Evolutionary conservation across 2,888 invertebrate genomes (phyloP).

Genomic region (Apantesis nais): DNA sequence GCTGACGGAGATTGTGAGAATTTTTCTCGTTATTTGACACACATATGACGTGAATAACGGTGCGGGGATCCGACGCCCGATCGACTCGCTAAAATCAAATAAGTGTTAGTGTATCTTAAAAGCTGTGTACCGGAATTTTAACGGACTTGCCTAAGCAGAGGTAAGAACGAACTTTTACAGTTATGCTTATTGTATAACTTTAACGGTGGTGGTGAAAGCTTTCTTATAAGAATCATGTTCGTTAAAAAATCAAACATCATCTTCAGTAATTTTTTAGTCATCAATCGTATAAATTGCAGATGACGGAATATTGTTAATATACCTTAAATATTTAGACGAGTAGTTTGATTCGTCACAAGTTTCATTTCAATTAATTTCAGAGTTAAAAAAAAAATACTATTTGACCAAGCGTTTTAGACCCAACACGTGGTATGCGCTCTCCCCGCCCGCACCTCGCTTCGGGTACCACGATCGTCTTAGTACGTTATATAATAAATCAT

Average conservation of each 20-base stretch:
- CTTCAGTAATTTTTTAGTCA: slow-evolving; percentile 25
- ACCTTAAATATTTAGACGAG: slow-evolving; percentile 14
- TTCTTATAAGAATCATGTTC: slow-evolving; percentile 52
- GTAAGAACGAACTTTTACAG: slow-evolving; percentile 83
- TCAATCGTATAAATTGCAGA: slow-evolving; percentile 12
- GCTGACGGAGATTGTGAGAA: slow-evolving; percentile 63
- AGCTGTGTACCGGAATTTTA: slow-evolving; percentile 81
- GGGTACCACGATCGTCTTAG: no score
- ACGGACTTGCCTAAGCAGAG: slow-evolving; percentile 82
- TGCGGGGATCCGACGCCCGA: slow-evolving; percentile 77
- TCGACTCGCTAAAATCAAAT: slow-evolving; percentile 80
- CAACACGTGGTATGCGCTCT: no score
- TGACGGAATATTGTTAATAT: slow-evolving; percentile 28
- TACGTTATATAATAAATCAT: no score
- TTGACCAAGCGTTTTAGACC: no score
- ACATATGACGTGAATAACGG: slow-evolving; percentile 84
- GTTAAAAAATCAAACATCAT: slow-evolving; percentile 33
- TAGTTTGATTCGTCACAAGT: slow-evolving; percentile 23
- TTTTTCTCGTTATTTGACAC: slow-evolving; percentile 78
- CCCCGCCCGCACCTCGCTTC: no score
- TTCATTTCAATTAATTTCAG: slow-evolving; percentile 21
- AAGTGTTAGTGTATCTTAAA: slow-evolving; percentile 80
- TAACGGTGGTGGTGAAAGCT: slow-evolving; percentile 67
- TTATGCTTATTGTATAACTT: slow-evolving; percentile 82
- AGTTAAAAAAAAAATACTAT: no score